Percentiles rank a stretch among this genome's conserved stretches.
These are phyloP conservation scores for Aquatica leii DNA, from an alignment of 2,888 invertebrate genomes.

Conservation along the genomic window DNA sequence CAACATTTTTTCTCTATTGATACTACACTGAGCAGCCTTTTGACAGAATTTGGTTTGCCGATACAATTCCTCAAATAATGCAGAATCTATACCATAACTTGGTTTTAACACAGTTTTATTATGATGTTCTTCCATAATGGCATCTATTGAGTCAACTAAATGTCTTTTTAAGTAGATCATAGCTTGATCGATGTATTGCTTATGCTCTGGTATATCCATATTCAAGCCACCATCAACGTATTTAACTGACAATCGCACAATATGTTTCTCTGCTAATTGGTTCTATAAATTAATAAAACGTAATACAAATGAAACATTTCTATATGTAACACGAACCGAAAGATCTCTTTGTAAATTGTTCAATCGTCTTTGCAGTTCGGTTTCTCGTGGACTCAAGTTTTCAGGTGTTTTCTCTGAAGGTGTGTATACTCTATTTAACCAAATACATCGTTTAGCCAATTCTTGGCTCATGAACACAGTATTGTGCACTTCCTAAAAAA, in stretches of 20 bases:
- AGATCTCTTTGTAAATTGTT: constrained; percentile 76
- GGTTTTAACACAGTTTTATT: constrained; percentile 65
- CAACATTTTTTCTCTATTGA: constrained; percentile 74
- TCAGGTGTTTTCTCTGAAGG: constrained; percentile 67
- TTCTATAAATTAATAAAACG: constrained; percentile 60
- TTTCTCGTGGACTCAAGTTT: constrained; percentile 64
- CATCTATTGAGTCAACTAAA: constrained; percentile 73
- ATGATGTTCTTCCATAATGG: constrained; percentile 74
- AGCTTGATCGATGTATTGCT: constrained; percentile 71
- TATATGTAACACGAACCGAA: constrained; percentile 62
- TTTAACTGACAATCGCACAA: constrained; percentile 68
- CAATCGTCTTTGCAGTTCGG: constrained; percentile 74
- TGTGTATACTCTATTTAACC: constrained; percentile 73
- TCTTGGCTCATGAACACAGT: constrained; percentile 83
- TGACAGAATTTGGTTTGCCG: constrained; percentile 78
- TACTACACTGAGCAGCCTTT: constrained; percentile 73
- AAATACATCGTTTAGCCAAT: constrained; percentile 79
- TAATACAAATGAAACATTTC: background rate
- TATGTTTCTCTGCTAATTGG: constrained; percentile 77
- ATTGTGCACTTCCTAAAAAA: constrained; percentile 76
- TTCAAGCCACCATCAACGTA: constrained; percentile 64
- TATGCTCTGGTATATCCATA: constrained; percentile 65
- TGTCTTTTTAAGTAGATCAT: constrained; percentile 71
- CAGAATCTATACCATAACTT: constrained; percentile 70
- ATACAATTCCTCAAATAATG: constrained; percentile 73